A percentile compares a stretch with the other conserved stretches of the same genome.
phyloP scores from a whole-genome alignment of 1,140 invertebrate genomes.

The Caligus rogercresseyi region DNA sequence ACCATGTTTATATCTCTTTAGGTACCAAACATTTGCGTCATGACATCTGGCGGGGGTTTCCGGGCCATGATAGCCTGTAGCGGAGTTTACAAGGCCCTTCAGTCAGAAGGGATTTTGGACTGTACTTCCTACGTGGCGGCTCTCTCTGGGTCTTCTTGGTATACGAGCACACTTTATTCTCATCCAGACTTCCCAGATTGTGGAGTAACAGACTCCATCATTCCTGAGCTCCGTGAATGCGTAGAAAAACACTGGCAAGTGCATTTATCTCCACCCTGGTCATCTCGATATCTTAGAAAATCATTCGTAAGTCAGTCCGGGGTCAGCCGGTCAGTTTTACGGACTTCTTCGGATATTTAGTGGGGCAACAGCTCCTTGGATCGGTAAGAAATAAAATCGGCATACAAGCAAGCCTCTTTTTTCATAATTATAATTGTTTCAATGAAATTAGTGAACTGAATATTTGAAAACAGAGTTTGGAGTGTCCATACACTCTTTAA shows the following conservation, averaged over 20 bases:
- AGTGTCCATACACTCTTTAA: too few relatives aligned
- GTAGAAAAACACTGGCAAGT: conserved; percentile 28
- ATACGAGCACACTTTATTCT: conserved; percentile 28
- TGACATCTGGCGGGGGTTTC: conserved; percentile 37
- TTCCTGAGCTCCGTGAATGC: conserved; percentile 30
- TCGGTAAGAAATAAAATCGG: conserved; percentile 27
- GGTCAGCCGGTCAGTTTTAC: conserved; percentile 36
- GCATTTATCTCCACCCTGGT: conserved; percentile 26
- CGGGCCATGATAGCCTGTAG: conserved; percentile 33
- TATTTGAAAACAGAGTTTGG: too few relatives aligned
- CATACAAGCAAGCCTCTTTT: background rate
- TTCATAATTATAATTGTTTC: background rate
- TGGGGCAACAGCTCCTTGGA: conserved; percentile 33
- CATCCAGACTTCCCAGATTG: conserved; percentile 28
- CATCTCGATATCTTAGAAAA: conserved; percentile 29
- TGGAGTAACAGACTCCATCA: conserved; percentile 27
- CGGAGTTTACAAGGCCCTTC: conserved; percentile 32
- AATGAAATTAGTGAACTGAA: background rate
- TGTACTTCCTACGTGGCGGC: conserved; percentile 31
- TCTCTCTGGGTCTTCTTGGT: conserved; percentile 35
- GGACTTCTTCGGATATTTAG: conserved; percentile 34
- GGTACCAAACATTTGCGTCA: conserved; percentile 32
- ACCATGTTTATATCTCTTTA: conserved; percentile 21
- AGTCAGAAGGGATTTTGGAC: conserved; percentile 30
- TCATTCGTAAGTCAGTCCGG: conserved; percentile 29